Evolutionary conservation across 2,797 vertebrate genomes (phyloP).

Genomic region (Rhincodon typus): DNA sequence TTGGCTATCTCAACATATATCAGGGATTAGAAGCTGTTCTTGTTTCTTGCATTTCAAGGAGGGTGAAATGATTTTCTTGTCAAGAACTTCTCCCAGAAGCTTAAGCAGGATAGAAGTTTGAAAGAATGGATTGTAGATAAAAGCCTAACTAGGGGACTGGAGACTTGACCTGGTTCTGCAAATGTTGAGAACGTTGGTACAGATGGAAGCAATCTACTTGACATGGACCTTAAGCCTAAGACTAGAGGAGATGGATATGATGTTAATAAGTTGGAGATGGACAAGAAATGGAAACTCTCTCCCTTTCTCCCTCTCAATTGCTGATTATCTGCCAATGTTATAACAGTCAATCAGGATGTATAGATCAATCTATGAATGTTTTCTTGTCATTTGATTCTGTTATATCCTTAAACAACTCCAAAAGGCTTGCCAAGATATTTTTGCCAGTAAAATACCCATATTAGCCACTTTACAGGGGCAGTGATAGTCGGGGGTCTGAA

Average conservation of each 20-base stretch:
- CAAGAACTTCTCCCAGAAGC: neutral
- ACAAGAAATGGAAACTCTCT: neutral
- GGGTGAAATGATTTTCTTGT: neutral
- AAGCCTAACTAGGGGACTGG: neutral
- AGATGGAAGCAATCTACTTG: neutral
- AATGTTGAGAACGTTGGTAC: neutral
- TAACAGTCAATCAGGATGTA: too few species aligned
- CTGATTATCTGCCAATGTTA: neutral
- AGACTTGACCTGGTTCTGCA: neutral
- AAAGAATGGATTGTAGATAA: neutral
- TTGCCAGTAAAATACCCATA: neutral
- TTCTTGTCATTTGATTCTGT: neutral
- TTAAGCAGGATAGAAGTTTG: neutral
- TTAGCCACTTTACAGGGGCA: neutral
- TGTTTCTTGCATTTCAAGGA: neutral
- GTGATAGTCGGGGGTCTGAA: neutral
- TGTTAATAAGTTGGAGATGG: neutral
- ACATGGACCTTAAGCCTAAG: neutral
- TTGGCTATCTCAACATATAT: neutral
- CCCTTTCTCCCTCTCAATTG: neutral
- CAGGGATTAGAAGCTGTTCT: neutral
- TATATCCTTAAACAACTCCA: neutral
- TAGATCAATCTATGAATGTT: neutral
- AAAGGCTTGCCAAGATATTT: neutral
- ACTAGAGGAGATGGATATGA: neutral